A percentile compares a stretch with the other conserved stretches of the same genome.
These are phyloP conservation scores for Nomada lathburiana DNA, from an alignment of 2,888 invertebrate genomes.

Conservation along the genomic window DNA sequence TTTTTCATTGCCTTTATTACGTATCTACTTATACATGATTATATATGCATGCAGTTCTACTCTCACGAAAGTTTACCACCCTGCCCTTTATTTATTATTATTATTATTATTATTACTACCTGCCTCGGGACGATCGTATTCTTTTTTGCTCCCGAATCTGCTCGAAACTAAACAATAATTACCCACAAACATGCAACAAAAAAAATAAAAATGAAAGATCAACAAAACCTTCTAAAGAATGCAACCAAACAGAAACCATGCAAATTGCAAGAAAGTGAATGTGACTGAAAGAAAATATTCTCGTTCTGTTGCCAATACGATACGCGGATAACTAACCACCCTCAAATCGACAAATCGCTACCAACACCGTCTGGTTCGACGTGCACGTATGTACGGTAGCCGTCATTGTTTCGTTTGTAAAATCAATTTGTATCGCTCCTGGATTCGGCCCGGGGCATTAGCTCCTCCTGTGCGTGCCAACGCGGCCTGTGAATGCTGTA, in stretches of 20 bases:
- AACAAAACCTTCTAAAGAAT: slow-evolving; percentile 36
- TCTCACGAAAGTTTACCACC: slow-evolving; percentile 69
- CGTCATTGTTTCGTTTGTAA: slow-evolving; percentile 70
- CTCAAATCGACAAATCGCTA: background rate
- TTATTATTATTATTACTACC: slow-evolving; percentile 41
- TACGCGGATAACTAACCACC: slow-evolving; percentile 2
- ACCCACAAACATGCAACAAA: slow-evolving; percentile 23
- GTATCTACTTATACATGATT: slow-evolving; percentile 70
- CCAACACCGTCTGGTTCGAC: background rate
- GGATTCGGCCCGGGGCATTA: slow-evolving; percentile 67
- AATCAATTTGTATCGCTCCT: slow-evolving; percentile 74
- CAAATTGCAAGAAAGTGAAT: slow-evolving; percentile 44
- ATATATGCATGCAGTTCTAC: slow-evolving; percentile 78
- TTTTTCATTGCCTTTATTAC: slow-evolving; percentile 67
- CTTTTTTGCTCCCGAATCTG: slow-evolving; percentile 54
- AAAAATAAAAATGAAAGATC: slow-evolving; percentile 2
- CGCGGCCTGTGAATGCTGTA: slow-evolving; percentile 60
- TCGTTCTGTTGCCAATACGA: slow-evolving; percentile 64
- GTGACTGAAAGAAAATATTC: slow-evolving; percentile 61
- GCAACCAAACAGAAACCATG: slow-evolving; percentile 29
- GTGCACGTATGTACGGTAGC: background rate
- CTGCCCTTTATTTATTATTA: slow-evolving; percentile 31
- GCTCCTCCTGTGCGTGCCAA: slow-evolving; percentile 60
- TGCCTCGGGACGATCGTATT: slow-evolving; percentile 68
- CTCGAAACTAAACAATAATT: slow-evolving; percentile 45